Evolutionary conservation across 2,888 invertebrate genomes (phyloP).

Genomic region (Troilus luridus): DNA sequence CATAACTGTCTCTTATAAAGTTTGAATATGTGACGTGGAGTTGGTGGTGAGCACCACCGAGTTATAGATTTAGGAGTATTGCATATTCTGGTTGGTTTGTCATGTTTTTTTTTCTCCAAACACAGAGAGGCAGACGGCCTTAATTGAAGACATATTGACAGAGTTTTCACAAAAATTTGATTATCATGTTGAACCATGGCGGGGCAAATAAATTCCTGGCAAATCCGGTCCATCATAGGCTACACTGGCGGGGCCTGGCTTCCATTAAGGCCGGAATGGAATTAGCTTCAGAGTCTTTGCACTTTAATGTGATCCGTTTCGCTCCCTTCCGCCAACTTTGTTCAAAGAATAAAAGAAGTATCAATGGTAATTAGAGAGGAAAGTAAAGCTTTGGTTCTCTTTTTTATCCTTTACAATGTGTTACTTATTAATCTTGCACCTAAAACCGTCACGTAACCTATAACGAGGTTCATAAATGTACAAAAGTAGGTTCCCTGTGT

Average conservation of each 20-base stretch:
- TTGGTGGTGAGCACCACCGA: no score
- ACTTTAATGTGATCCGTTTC: not conserved
- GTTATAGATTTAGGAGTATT: no score
- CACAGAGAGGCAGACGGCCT: not conserved
- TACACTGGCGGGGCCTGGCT: not conserved
- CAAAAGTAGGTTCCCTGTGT: not conserved
- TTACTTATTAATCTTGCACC: not conserved
- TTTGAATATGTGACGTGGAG: no score
- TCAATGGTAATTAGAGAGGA: not conserved
- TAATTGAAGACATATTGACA: conserved; percentile 6
- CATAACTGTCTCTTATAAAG: no score
- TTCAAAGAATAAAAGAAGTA: not conserved
- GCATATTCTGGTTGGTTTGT: no score
- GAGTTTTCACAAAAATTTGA: not conserved
- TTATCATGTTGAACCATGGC: not conserved
- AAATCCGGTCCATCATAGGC: conserved; percentile 10
- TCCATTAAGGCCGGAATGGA: not conserved
- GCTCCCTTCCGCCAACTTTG: not conserved
- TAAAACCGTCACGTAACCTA: not conserved
- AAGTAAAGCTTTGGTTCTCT: not conserved
- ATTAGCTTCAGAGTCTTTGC: conserved; percentile 36
- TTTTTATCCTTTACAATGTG: not conserved
- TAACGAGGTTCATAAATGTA: not conserved
- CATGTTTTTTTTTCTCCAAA: not conserved
- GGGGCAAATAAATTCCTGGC: not conserved